Conservation (phyloP, 2,888 invertebrate genomes). For the Tortrix viridana region DNA sequence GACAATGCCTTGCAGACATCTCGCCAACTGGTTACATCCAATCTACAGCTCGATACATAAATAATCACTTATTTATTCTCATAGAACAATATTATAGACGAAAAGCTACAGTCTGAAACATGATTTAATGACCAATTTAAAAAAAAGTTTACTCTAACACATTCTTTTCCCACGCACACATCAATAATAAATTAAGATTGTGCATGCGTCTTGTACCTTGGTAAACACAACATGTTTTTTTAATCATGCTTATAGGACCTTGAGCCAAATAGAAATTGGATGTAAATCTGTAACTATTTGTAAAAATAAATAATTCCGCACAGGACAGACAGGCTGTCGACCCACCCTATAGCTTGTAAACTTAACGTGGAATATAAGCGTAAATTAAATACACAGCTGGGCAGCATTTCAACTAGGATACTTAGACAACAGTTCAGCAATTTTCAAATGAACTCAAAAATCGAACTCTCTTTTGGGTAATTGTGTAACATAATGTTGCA, state of each 20-base stretch:
- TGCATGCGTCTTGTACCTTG: constrained; percentile 8
- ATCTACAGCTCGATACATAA: constrained; percentile 29
- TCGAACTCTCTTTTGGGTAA: too few relatives aligned
- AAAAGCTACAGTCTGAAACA: constrained; percentile 3
- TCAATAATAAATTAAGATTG: constrained; percentile 14
- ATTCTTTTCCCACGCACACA: constrained; percentile 3
- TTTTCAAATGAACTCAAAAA: too few relatives aligned
- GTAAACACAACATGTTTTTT: constrained; percentile 9
- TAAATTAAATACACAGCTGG: constrained; percentile 17
- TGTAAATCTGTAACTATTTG: constrained; percentile 3
- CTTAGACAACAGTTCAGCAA: background rate
- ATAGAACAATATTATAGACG: constrained; percentile 6
- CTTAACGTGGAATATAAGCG: constrained; percentile 29
- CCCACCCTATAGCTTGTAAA: constrained; percentile 8
- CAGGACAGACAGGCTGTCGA: constrained; percentile 1
- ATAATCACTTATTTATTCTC: constrained; percentile 26
- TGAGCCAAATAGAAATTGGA: constrained; percentile 16
- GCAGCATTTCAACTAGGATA: background rate
- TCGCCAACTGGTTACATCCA: constrained; percentile 25
- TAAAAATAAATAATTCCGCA: constrained; percentile 29
- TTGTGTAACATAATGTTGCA: too few relatives aligned
- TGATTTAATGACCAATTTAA: constrained; percentile 1
- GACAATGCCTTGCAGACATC: constrained; percentile 38
- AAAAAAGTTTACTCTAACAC: constrained; percentile 1
- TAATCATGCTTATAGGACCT: constrained; percentile 9